Conservation (phyloP, 2,797 vertebrate species). For the Chiroxiphia lanceolata region DNA sequence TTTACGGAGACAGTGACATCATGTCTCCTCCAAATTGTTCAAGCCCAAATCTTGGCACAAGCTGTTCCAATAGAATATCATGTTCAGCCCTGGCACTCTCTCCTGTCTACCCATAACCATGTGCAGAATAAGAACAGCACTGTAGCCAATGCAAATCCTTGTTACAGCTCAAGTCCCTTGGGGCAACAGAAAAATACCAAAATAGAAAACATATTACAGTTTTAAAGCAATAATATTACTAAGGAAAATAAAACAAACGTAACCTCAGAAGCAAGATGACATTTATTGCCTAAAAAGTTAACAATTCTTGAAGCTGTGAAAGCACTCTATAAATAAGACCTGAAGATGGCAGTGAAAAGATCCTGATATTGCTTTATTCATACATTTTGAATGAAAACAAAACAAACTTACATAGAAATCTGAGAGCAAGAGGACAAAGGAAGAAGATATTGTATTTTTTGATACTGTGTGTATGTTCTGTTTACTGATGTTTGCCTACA, state of each 20-base stretch:
- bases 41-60: slow-evolving; percentile 67
- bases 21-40: slow-evolving; percentile 76
- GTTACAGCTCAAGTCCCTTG: slow-evolving; percentile 43
- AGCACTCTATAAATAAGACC: slow-evolving; percentile 55
- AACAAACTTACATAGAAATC: slow-evolving; percentile 39
- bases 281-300: slow-evolving; percentile 55
- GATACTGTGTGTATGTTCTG: background rate
- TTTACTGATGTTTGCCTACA: background rate
- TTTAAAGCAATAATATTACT: slow-evolving; percentile 62
- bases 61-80: slow-evolving; percentile 57
- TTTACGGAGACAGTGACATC: slow-evolving; percentile 75
- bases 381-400: slow-evolving; percentile 62
- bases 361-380: slow-evolving; percentile 65
- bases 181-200: slow-evolving; percentile 59
- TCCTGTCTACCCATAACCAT: slow-evolving; percentile 54
- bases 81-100: slow-evolving; percentile 67
- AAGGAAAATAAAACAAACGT: slow-evolving; percentile 49
- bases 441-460: background rate
- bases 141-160: slow-evolving; percentile 63
- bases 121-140: slow-evolving; percentile 65
- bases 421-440: slow-evolving; percentile 18
- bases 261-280: slow-evolving; percentile 20
- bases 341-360: slow-evolving; percentile 57
- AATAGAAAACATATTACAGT: slow-evolving; percentile 60
- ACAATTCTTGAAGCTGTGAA: slow-evolving; percentile 62